Evolutionary conservation across 2,888 invertebrate species (phyloP).

Genomic region (Hanleya hanleyi): DNA sequence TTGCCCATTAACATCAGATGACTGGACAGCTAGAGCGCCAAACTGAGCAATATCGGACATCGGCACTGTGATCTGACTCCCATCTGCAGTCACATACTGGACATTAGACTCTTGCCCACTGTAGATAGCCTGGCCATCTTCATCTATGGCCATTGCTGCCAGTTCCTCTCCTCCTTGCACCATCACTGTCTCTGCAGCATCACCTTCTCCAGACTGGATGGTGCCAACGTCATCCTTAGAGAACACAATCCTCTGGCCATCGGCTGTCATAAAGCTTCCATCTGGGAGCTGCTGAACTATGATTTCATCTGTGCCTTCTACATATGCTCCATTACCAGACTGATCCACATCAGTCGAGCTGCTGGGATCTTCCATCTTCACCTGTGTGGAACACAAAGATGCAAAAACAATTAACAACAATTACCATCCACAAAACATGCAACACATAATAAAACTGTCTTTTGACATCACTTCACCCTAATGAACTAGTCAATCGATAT

Average conservation of each 20-base stretch:
- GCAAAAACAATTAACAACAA: no score
- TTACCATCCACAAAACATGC: no score
- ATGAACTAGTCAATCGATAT: no score
- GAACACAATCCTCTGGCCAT: constrained; percentile 9
- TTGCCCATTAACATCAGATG: background rate
- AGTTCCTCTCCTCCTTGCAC: background rate
- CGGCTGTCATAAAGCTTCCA: constrained; percentile 5
- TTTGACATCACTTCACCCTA: no score
- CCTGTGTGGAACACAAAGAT: no score
- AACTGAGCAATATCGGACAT: constrained; percentile 1
- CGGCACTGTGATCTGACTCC: constrained; percentile 1
- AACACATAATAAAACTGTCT: no score
- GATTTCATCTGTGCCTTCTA: background rate
- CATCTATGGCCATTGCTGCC: background rate
- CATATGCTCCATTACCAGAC: background rate
- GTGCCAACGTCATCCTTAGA: constrained; percentile 8
- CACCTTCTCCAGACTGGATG: background rate
- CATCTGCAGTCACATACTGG: constrained; percentile 2
- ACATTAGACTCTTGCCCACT: background rate
- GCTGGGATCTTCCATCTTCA: background rate
- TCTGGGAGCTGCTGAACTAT: constrained; percentile 9
- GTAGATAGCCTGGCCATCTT: background rate
- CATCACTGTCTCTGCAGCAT: background rate
- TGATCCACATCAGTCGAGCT: background rate
- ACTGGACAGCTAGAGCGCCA: background rate